Conservation (phyloP, 37 sponge, comb jelly and placozoan genomes). For the Cladorhizidae sp. region DNA sequence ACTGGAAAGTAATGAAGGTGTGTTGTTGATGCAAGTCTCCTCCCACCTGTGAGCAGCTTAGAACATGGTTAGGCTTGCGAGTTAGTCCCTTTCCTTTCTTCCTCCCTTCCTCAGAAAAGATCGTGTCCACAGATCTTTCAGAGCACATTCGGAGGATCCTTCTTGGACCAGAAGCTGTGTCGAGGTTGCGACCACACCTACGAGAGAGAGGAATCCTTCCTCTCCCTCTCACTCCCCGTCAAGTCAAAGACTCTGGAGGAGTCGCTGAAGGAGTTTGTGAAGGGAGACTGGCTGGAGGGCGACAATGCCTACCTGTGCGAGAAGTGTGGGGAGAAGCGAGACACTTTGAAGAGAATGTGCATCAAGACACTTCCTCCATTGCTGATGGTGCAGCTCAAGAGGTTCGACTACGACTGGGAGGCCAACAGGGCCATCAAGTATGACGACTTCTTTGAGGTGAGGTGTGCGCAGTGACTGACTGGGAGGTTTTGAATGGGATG, state of each 20-base stretch:
- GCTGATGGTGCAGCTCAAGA: conserved; percentile 93
- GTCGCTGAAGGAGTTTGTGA: conserved; percentile 89
- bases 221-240: conserved; percentile 73
- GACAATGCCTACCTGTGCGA: conserved; percentile 98
- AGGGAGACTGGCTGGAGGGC: conserved; percentile 92
- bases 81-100: not conserved
- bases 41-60: too few species aligned
- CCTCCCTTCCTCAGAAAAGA: conserved; percentile 38
- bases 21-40: too few species aligned
- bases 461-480: not conserved
- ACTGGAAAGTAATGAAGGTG: too few species aligned
- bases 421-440: conserved; percentile 89
- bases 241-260: conserved; percentile 75
- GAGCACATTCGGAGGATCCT: conserved; percentile 85
- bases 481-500: too few species aligned
- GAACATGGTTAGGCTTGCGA: too few species aligned
- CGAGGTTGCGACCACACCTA: conserved; percentile 89
- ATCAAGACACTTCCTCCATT: conserved; percentile 88
- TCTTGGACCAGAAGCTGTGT: conserved; percentile 92
- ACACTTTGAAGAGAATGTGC: conserved; percentile 90
- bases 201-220: conserved; percentile 87
- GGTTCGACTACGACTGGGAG: conserved; percentile 97
- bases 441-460: conserved; percentile 90
- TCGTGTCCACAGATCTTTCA: conserved; percentile 58
- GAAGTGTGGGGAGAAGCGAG: conserved; percentile 92